Evolutionary conservation across 2,888 invertebrate species (phyloP).

Genomic region (Tenthredo notha): DNA sequence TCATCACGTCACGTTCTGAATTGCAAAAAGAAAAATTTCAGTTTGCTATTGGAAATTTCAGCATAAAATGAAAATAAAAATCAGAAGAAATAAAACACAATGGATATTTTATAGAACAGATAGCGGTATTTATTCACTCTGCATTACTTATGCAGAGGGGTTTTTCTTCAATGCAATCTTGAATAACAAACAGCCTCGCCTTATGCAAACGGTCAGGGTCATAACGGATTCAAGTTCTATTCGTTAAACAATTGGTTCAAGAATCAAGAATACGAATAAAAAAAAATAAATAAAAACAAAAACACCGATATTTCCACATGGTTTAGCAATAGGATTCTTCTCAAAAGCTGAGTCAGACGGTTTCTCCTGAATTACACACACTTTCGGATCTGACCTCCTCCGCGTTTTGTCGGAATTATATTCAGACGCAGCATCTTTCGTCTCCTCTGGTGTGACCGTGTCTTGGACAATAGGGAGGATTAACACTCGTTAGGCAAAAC

Average conservation of each 20-base stretch:
- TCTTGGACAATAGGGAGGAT: constrained; percentile 87
- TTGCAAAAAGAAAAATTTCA: not conserved
- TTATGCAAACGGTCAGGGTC: not conserved
- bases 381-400: not conserved
- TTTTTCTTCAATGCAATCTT: constrained; percentile 39
- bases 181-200: constrained; percentile 47
- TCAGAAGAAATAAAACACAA: constrained; percentile 10
- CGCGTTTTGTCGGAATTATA: not conserved
- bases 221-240: constrained; percentile 34
- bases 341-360: constrained; percentile 11
- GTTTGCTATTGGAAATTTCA: not conserved
- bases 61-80: not conserved
- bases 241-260: constrained; percentile 1
- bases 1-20: not conserved
- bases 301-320: not conserved
- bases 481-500: constrained; percentile 84
- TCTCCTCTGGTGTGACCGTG: constrained; percentile 81
- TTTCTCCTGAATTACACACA: not conserved
- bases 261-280: not conserved
- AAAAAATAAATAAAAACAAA: no score
- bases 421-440: constrained; percentile 83
- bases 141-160: constrained; percentile 27
- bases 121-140: constrained; percentile 40
- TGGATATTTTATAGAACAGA: constrained; percentile 12
- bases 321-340: constrained; percentile 3